These are phyloP conservation scores for Drosophila nasuta DNA, from an alignment of 1,140 invertebrate genomes.

Conservation along the genomic window DNA sequence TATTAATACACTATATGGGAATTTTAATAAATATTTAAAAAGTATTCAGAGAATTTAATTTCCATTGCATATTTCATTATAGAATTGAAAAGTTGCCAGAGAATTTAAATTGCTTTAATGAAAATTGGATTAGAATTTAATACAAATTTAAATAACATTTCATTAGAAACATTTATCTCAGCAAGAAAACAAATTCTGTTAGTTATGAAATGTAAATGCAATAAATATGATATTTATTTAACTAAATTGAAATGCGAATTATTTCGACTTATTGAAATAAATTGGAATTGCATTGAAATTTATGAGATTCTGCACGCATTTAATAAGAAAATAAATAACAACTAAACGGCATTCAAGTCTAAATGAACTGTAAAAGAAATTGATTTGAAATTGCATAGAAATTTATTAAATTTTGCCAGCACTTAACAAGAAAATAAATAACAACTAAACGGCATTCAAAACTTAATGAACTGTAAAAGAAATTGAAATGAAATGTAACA, in stretches of 20 bases:
- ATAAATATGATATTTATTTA: too few relatives aligned
- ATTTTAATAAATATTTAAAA: too few relatives aligned
- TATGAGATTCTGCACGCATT: too few relatives aligned
- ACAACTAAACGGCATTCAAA: background rate
- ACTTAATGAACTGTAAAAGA: background rate
- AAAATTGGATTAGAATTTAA: background rate
- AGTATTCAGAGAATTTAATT: background rate
- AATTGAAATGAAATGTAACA: slow-evolving; percentile 12
- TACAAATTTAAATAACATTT: background rate
- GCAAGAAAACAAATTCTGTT: too few relatives aligned
- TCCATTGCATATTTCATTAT: background rate
- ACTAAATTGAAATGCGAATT: too few relatives aligned
- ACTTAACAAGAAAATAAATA: background rate
- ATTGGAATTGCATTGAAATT: background rate
- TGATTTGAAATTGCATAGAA: background rate
- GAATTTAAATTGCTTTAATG: background rate
- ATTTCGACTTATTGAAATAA: too few relatives aligned
- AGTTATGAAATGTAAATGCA: too few relatives aligned
- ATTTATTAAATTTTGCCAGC: too few relatives aligned
- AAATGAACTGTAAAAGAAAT: background rate
- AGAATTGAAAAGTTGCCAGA: background rate
- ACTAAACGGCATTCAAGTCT: background rate
- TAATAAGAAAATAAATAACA: background rate
- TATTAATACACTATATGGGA: too few relatives aligned
- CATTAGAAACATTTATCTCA: background rate